Evolutionary conservation across 2,113 vertebrate genomes (phyloP).

Genomic region (Conger conger): DNA sequence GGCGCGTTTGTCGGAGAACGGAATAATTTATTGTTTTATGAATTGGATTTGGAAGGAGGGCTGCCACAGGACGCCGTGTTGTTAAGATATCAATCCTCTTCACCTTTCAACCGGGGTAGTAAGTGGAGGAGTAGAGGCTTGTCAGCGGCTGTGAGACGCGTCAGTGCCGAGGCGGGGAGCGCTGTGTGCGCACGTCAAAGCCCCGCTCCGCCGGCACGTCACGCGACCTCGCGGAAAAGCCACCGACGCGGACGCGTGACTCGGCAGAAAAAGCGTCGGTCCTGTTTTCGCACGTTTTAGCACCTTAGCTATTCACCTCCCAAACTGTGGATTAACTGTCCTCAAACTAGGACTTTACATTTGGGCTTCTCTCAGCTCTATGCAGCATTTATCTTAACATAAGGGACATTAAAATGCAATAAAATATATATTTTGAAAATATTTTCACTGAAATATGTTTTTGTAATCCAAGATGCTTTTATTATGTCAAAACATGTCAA

Average conservation of each 20-base stretch:
- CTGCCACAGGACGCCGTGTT: not conserved
- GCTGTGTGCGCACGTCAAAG: not conserved
- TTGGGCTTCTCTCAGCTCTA: too few relatives aligned
- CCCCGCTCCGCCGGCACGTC: not conserved
- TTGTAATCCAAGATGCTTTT: too few relatives aligned
- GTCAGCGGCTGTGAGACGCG: not conserved
- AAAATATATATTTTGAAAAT: too few relatives aligned
- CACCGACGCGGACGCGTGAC: not conserved
- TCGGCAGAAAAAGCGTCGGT: not conserved
- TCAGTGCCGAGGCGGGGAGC: not conserved
- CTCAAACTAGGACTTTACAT: too few relatives aligned
- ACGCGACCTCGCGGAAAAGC: not conserved
- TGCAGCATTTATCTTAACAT: too few relatives aligned
- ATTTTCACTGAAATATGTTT: too few relatives aligned
- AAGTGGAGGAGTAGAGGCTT: not conserved
- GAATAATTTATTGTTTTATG: slow-evolving; percentile 5
- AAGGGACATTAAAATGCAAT: too few relatives aligned
- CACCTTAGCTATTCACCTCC: too few relatives aligned
- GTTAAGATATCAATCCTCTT: not conserved
- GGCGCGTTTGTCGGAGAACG: not conserved
- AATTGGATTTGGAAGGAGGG: not conserved
- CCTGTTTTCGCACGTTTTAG: not conserved
- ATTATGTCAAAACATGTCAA: too few relatives aligned
- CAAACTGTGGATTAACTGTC: too few relatives aligned
- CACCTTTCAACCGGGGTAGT: not conserved